Percentiles rank a stretch among this genome's conserved stretches.
These are phyloP conservation scores for Sebastes paucispinis DNA, from an alignment of 2,797 vertebrate species.

Conservation along the genomic window DNA sequence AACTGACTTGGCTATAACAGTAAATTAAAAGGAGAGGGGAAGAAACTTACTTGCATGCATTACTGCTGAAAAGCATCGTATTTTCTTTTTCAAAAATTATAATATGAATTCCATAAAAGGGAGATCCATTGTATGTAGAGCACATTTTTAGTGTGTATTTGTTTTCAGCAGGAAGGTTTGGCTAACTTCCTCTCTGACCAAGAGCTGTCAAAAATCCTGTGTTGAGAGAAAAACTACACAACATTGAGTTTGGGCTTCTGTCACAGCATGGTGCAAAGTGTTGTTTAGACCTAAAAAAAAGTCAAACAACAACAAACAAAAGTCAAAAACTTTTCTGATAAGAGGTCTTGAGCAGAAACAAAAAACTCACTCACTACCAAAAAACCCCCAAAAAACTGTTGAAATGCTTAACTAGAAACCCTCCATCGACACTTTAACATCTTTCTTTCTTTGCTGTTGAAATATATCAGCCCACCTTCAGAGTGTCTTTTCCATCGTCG, in stretches of 20 bases:
- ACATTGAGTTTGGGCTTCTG: neutral
- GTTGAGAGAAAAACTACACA: conserved; percentile 1
- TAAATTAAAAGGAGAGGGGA: neutral
- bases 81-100: neutral
- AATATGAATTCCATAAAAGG: neutral
- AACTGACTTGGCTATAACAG: neutral
- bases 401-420: neutral
- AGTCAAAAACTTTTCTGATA: conserved; percentile 4
- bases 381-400: neutral
- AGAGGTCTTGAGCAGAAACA: neutral
- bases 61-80: neutral
- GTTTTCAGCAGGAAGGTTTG: conserved; percentile 2
- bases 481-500: neutral
- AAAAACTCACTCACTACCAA: neutral
- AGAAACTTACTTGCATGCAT: neutral
- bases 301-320: neutral
- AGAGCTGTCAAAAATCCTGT: conserved; percentile 13
- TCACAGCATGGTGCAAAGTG: conserved; percentile 15
- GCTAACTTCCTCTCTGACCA: conserved; percentile 4
- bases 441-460: neutral
- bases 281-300: neutral
- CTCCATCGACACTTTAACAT: neutral
- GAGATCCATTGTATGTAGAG: neutral
- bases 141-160: neutral
- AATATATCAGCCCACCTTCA: neutral